Conservation (phyloP, 2,888 invertebrate genomes). For the Neoascia interrupta region DNA sequence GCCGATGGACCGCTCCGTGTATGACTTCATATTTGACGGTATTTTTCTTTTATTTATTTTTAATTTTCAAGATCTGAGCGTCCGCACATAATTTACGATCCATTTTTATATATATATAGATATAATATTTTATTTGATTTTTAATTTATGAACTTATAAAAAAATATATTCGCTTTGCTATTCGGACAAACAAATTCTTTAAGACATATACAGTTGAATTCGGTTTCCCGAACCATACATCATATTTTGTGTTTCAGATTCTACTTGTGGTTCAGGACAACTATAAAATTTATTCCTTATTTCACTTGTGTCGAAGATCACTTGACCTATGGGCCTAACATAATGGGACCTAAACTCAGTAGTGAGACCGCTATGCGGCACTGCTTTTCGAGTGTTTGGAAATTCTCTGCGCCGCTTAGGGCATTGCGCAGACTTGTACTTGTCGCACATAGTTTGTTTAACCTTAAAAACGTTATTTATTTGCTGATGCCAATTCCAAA, state of each 20-base stretch:
- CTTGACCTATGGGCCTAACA: constrained; percentile 9
- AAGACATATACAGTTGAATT: too few relatives aligned
- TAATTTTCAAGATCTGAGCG: too few relatives aligned
- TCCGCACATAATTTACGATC: too few relatives aligned
- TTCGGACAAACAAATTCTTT: too few relatives aligned
- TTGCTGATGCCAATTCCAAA: constrained; percentile 76
- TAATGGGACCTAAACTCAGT: constrained; percentile 75
- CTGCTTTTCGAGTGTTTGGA: constrained; percentile 71
- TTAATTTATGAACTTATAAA: too few relatives aligned
- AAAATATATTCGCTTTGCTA: too few relatives aligned
- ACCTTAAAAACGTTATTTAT: constrained; percentile 46
- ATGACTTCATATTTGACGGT: too few relatives aligned
- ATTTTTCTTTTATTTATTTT: too few relatives aligned
- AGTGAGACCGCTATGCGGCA: constrained; percentile 75
- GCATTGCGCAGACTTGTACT: constrained; percentile 67
- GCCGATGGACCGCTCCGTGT: too few relatives aligned
- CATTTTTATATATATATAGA: too few relatives aligned
- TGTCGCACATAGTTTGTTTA: constrained; percentile 73
- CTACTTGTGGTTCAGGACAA: constrained; percentile 64
- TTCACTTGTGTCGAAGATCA: not conserved
- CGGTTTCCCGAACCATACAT: constrained; percentile 76
- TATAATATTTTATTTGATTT: too few relatives aligned
- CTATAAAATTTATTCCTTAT: constrained; percentile 49
- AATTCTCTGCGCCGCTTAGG: constrained; percentile 73
- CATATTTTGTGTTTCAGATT: constrained; percentile 71